These are phyloP conservation scores for Lepidonotus clava DNA, from an alignment of 2,888 invertebrate species.

Conservation along the genomic window DNA sequence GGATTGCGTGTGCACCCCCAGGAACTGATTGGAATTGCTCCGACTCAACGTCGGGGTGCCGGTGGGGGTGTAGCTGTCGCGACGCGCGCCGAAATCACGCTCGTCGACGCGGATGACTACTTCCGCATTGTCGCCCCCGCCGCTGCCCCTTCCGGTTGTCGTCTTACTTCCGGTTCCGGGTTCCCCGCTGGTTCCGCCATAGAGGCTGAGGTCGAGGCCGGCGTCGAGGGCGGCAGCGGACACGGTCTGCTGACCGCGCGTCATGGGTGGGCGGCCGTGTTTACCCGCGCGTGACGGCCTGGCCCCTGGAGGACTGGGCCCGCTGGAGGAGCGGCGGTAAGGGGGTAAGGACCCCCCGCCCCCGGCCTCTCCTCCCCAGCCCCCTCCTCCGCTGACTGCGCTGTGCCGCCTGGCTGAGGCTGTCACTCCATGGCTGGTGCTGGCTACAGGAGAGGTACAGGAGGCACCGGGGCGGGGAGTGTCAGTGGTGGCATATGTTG, in stretches of 20 bases:
- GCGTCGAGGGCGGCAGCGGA: constrained; percentile 30
- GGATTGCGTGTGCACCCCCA: constrained; percentile 58
- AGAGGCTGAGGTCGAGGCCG: constrained; percentile 43
- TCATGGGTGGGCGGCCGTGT: not conserved
- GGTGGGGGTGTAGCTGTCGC: constrained; percentile 1
- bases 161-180: constrained; percentile 5
- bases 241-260: constrained; percentile 18
- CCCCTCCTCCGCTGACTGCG: not conserved
- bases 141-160: not conserved
- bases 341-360: not conserved
- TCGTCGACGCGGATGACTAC: not conserved
- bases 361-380: not conserved
- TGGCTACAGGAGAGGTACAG: not conserved
- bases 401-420: not conserved
- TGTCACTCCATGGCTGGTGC: constrained; percentile 37
- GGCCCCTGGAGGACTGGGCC: not conserved
- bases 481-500: not conserved
- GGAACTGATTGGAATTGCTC: constrained; percentile 7
- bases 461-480: not conserved
- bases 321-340: too few species aligned
- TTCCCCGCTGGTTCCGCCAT: too few species aligned
- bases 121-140: not conserved
- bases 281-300: not conserved
- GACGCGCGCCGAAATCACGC: not conserved
- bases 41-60: constrained; percentile 14